phyloP scores from a whole-genome alignment of 2,113 vertebrate genomes.

The Ictalurus furcatus region DNA sequence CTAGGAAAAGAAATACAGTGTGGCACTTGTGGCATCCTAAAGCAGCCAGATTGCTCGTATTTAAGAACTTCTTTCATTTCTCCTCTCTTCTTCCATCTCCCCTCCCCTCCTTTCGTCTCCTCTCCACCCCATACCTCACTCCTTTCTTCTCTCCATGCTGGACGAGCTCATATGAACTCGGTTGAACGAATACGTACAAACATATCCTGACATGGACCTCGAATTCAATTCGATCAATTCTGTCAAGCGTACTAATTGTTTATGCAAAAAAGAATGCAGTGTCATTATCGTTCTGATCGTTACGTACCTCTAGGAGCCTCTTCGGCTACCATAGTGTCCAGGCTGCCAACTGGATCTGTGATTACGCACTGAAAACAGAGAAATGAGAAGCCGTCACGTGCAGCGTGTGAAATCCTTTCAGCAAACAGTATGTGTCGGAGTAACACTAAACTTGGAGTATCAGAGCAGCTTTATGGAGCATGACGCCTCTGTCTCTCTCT shows the following conservation, averaged over 20 bases:
- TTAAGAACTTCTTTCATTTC: not conserved
- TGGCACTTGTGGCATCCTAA: not conserved
- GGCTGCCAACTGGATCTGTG: constrained; percentile 28
- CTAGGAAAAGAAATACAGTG: not conserved
- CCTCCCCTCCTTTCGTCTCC: not conserved
- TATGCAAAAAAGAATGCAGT: not conserved
- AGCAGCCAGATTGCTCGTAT: not conserved
- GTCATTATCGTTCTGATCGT: not conserved
- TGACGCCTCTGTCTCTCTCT: constrained; percentile 33
- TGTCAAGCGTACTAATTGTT: not conserved
- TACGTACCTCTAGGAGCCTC: constrained; percentile 71
- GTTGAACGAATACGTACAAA: not conserved
- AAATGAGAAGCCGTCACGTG: not conserved
- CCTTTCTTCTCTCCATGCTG: not conserved
- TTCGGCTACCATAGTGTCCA: constrained; percentile 55
- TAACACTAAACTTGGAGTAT: constrained; percentile 53
- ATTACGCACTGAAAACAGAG: constrained; percentile 16
- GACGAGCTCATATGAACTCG: not conserved
- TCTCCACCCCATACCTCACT: not conserved
- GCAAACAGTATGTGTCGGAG: constrained; percentile 44
- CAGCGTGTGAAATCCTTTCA: constrained; percentile 27
- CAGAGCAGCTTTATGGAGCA: constrained; percentile 51
- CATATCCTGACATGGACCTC: not conserved
- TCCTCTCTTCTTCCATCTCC: not conserved
- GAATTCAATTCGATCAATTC: not conserved